phyloP scores from a whole-genome alignment of 2,888 invertebrate species.

The Drosophila birchii region DNA sequence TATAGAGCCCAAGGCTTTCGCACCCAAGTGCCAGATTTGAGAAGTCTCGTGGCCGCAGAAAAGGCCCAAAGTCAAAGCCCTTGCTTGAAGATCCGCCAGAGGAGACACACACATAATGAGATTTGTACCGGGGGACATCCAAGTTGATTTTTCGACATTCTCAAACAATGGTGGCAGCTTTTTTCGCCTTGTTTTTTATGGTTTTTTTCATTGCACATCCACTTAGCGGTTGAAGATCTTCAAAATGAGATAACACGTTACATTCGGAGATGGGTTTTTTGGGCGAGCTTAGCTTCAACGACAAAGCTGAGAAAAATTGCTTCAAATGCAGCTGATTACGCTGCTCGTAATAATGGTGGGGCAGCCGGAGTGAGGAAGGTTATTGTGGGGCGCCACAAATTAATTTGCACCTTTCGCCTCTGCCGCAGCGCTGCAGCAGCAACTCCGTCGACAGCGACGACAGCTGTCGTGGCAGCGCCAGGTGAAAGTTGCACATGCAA shows the following conservation, averaged over 20 bases:
- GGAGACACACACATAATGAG: conserved; percentile 28
- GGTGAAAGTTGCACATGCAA: conserved; percentile 78
- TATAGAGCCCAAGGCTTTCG: conserved; percentile 66
- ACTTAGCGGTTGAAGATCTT: conserved; percentile 65
- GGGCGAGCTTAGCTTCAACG: conserved; percentile 25
- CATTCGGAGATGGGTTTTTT: conserved; percentile 47
- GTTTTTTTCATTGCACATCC: conserved; percentile 49
- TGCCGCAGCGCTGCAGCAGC: conserved; percentile 31
- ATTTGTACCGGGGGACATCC: conserved; percentile 41
- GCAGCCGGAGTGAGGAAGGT: conserved; percentile 66
- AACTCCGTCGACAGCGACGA: conserved; percentile 17
- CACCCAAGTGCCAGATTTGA: conserved; percentile 65
- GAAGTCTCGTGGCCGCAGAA: conserved; percentile 29
- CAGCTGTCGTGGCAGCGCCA: conserved; percentile 56
- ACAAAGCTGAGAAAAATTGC: conserved; percentile 47
- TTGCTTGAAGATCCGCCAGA: conserved; percentile 3
- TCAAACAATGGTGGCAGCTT: conserved; percentile 59
- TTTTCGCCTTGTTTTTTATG: conserved; percentile 36
- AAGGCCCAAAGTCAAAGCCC: conserved; percentile 61
- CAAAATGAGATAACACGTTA: conserved; percentile 69
- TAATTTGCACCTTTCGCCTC: conserved; percentile 80
- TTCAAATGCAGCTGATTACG: conserved; percentile 23
- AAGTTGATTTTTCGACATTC: conserved; percentile 49
- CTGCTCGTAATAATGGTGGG: conserved; percentile 39
- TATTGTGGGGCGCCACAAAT: conserved; percentile 73